Conservation (phyloP, 2,797 vertebrate species). For the Chelonia mydas region DNA sequence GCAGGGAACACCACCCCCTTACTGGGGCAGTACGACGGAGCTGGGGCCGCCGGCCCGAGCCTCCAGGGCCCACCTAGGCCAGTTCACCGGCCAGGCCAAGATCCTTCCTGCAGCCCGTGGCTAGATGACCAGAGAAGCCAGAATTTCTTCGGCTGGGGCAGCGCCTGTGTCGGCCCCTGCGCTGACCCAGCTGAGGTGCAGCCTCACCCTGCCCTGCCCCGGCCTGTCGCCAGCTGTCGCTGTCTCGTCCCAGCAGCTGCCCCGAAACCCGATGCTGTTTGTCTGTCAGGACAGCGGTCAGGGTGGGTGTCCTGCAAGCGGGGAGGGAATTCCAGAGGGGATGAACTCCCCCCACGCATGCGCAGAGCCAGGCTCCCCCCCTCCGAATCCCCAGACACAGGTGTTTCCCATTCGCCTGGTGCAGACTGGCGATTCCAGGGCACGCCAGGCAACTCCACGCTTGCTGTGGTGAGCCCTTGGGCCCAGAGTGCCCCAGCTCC, state of each 20-base stretch:
- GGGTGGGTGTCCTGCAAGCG: not conserved
- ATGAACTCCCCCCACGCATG: not conserved
- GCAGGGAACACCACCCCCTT: not conserved
- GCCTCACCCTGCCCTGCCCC: not conserved
- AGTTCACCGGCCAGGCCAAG: too few species aligned
- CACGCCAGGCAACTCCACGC: too few species aligned
- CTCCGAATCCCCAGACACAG: not conserved
- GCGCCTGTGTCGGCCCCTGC: not conserved
- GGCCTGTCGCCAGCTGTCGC: conserved; percentile 67
- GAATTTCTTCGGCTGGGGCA: not conserved
- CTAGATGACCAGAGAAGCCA: not conserved
- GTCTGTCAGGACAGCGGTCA: not conserved
- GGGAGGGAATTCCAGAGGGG: conserved; percentile 53
- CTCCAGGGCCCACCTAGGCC: not conserved
- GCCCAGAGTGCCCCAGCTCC: not conserved
- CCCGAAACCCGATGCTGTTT: conserved; percentile 69
- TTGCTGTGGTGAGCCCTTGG: not conserved
- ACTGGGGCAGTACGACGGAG: not conserved
- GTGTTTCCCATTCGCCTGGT: not conserved
- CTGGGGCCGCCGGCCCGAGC: not conserved
- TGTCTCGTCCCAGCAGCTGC: conserved; percentile 56
- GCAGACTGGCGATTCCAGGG: too few species aligned
- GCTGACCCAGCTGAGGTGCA: rapidly evolving
- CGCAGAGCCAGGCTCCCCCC: not conserved
- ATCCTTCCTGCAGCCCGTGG: not conserved